Evolutionary conservation across 2,797 vertebrate genomes (phyloP).

Genomic region (Danionella dracula): DNA sequence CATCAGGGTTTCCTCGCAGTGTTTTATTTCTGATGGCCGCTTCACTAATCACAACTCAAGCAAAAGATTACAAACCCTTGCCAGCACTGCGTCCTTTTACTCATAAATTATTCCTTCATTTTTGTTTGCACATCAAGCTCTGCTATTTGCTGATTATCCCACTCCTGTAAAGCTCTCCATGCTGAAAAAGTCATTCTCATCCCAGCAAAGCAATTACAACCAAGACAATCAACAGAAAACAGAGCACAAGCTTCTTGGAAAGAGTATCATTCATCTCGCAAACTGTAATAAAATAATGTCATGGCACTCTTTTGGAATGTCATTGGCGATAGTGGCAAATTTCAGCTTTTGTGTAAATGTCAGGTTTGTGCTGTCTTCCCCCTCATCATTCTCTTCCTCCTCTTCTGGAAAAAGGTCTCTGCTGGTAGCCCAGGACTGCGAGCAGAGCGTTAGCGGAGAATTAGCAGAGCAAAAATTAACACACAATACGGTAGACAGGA

Average conservation of each 20-base stretch:
- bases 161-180: conserved; percentile 44
- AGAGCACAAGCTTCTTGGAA: conserved; percentile 9
- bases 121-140: not conserved
- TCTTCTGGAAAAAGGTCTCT: not conserved
- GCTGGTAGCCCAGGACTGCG: too few relatives aligned
- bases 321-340: conserved; percentile 28
- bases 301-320: conserved; percentile 19
- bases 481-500: too few relatives aligned
- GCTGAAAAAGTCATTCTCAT: conserved; percentile 40
- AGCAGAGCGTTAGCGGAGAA: too few relatives aligned
- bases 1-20: conserved; percentile 2
- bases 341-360: conserved; percentile 39
- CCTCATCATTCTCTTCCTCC: not conserved
- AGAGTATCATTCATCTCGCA: conserved; percentile 39
- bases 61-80: conserved; percentile 12
- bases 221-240: conserved; percentile 39
- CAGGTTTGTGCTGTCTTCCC: conserved; percentile 6
- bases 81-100: not conserved
- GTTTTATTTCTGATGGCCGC: not conserved
- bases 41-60: not conserved
- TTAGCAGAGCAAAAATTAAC: too few relatives aligned
- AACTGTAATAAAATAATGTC: conserved; percentile 41
- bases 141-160: not conserved
- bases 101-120: not conserved
- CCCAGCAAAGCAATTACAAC: conserved; percentile 45